Base-by-base conservation (phyloP, 2,888 invertebrate species). In the Dorcus hopei region DNA sequence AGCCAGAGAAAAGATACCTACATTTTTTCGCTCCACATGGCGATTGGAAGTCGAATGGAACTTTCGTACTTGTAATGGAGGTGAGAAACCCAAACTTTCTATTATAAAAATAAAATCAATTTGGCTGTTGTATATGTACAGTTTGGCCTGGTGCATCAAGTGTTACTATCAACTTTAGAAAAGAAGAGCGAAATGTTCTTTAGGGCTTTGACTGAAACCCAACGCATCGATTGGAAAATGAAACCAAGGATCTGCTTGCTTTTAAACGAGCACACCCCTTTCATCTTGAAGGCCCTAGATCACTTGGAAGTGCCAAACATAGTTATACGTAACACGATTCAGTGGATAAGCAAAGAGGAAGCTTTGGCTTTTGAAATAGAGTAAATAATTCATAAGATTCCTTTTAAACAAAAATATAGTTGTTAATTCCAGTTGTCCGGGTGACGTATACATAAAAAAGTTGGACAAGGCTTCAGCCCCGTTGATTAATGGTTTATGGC, bases 21-120 rank as follows among this genome's bases (percentile, higher is more conserved):
- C 72, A 73, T 64, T 78, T 81, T n/a, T 80, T 75, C 57, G 78
- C 80, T 48, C 80, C 80, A 2, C 71, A 72, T 42, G 81, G 80
- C 38, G 73, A 80, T 53, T 68, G 77, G 33, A 40, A 52, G 45
- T 49, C 52, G 33, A 76, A 76, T 62, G 82, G 80, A 40, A 76
- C 72, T 19, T 73, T 74, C 50, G 58, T 77, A 54, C 71, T 68
- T 8, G 63, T 72, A 19, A 58, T 61, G 33, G 49, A 65, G 61
- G 66, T 62, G 57, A 52, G 52, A 33, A 33, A 5, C 26, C 26
- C 26, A 4, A 33, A 7, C 6, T 33, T 33, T 6, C 5, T 33
- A 6, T 33, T 33, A 6, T 4, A 5, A 6, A 33, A 33, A 33
- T 33, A 33, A 33, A 33, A 6, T 4, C 26, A 7, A 6, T 6